These are phyloP conservation scores for Pseudochromis fuscus DNA, from an alignment of 2,797 vertebrate genomes.

Conservation along the genomic window DNA sequence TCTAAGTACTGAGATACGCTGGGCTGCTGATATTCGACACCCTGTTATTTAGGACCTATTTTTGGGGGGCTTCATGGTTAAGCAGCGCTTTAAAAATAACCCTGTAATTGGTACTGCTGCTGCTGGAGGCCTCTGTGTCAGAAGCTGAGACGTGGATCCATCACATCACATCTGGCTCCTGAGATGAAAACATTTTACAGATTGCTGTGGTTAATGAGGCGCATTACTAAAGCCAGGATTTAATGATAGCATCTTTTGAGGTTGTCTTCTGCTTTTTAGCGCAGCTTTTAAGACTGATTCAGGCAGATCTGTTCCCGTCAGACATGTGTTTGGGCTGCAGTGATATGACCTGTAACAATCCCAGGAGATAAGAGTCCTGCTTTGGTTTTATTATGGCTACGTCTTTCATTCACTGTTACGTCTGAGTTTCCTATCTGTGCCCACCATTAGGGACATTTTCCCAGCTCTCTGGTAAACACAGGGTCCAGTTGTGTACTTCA, in stretches of 20 bases:
- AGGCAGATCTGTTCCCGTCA: background rate
- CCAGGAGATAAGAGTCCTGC: constrained; percentile 35
- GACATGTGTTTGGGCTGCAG: constrained; percentile 25
- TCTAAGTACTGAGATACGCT: constrained; percentile 11
- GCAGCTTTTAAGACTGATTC: constrained; percentile 20
- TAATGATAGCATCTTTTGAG: constrained; percentile 17
- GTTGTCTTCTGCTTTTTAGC: constrained; percentile 17
- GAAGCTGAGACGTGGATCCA: constrained; percentile 11
- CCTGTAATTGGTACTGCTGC: constrained; percentile 72
- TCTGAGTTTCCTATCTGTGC: background rate
- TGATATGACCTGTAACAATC: constrained; percentile 7
- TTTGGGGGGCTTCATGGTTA: constrained; percentile 67
- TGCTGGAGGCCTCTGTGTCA: constrained; percentile 48
- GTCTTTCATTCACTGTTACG: too few species aligned
- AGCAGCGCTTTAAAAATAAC: constrained; percentile 77
- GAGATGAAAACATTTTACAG: constrained; percentile 47
- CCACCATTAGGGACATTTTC: background rate
- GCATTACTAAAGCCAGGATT: constrained; percentile 30
- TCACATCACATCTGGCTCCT: constrained; percentile 61
- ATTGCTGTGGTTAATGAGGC: constrained; percentile 59
- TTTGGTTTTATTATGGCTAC: constrained; percentile 32
- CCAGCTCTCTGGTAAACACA: constrained; percentile 1
- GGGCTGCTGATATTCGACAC: constrained; percentile 64
- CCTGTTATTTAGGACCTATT: constrained; percentile 81
- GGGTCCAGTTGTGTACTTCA: background rate